Evolutionary conservation across 2,888 invertebrate species (phyloP).

Genomic region (Megaustenia siamemsis): DNA sequence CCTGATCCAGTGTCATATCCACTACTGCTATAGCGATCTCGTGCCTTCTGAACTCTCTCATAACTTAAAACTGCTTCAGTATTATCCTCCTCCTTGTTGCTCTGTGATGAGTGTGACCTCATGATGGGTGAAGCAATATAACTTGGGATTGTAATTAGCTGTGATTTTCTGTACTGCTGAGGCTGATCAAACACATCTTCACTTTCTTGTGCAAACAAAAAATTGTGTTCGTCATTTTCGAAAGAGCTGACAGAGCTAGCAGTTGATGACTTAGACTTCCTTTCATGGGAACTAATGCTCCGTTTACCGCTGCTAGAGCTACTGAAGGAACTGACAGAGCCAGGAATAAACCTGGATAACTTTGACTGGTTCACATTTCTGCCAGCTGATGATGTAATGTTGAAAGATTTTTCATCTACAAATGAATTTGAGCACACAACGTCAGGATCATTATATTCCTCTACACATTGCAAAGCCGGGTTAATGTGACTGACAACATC

Average conservation of each 20-base stretch:
- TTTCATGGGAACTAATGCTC: background rate
- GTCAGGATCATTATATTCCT: background rate
- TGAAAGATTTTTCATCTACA: slow-evolving; percentile 21
- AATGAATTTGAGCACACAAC: slow-evolving; percentile 27
- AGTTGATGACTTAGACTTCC: background rate
- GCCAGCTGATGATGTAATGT: background rate
- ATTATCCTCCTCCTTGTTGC: background rate
- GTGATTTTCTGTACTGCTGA: background rate
- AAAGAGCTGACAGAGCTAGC: slow-evolving; percentile 9
- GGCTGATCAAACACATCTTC: background rate
- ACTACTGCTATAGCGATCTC: slow-evolving; percentile 49
- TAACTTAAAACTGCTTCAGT: background rate
- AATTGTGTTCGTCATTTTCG: slow-evolving; percentile 20
- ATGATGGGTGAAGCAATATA: background rate
- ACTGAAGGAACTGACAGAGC: slow-evolving; percentile 24
- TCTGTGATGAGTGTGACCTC: background rate
- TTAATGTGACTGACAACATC: slow-evolving; percentile 24
- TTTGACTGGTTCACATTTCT: background rate
- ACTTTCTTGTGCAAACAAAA: slow-evolving; percentile 22
- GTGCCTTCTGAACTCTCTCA: slow-evolving; percentile 35
- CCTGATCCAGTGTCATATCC: slow-evolving; percentile 49
- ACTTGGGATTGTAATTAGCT: background rate
- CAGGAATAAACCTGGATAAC: background rate
- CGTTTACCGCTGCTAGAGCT: slow-evolving; percentile 2
- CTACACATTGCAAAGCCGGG: background rate